Evolutionary conservation across 2,888 invertebrate species (phyloP), one percentile per base, ranked within the genome.

Genomic region (Nebria brevicollis): DNA sequence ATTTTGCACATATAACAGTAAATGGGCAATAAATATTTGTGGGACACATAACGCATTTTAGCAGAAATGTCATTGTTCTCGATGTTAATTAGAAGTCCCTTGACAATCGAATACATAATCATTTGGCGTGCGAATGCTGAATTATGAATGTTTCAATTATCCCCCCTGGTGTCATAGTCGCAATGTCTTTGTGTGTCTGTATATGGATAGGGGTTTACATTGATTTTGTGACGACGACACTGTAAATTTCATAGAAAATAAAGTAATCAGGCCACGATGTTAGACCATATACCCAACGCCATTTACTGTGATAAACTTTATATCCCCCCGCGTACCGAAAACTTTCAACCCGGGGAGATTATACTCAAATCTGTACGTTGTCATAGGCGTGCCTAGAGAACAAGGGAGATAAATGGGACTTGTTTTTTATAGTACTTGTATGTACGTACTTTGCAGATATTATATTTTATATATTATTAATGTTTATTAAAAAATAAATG

Each of bases 11-110:
- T 20, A 20, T 72, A 65, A 66, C 66, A 25, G 25, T 81, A 81
- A 20, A 81, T 81, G 76, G 72, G 77, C 76, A 81, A 81, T 81
- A 81, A 81, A 81, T 81, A 81, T 81, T 77, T 73, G 81, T 66
- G 66, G 72, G 42, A 73, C 72, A 81, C 81, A 72, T 81, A 54
- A 66, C 73, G 72, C 72, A 66, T 81, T 81, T 77, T 76, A 77
- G 66, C 68, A 41, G 73, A 73, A 77, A 81, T 77, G 76, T 77
- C 76, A 66, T 77, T 72, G 76, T 77, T 65, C 42, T 42, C 25
- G 73, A 81, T 81, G 77, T 81, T 77, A 81, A 81, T 81, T 81
- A 81, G 76, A 66, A 72, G 72, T 77, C 81, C 77, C 81, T 66
- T 34, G 77, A 54, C 66, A 75, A 43, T 43, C 43, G 72, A 64